These are phyloP conservation scores for Euwallacea similis DNA, from an alignment of 1,140 invertebrate species.

Conservation along the genomic window DNA sequence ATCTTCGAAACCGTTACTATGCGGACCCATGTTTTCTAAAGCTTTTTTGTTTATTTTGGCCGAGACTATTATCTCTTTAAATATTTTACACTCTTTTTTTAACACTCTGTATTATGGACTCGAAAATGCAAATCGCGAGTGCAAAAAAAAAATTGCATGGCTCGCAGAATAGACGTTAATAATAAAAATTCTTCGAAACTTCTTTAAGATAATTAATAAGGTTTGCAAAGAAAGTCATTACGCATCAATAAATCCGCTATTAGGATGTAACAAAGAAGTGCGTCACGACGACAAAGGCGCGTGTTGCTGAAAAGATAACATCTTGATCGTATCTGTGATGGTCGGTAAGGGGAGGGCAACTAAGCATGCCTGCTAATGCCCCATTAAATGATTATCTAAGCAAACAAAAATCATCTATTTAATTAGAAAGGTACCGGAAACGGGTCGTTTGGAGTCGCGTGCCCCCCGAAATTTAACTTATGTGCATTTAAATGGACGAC, in stretches of 20 bases:
- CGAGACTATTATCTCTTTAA: too few species aligned
- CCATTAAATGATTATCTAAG: slow-evolving; percentile 57
- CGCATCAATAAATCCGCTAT: neutral
- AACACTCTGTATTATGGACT: too few species aligned
- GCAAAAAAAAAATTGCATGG: too few species aligned
- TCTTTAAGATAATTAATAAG: too few species aligned
- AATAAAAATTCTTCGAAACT: too few species aligned
- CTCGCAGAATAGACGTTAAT: too few species aligned
- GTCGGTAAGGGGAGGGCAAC: slow-evolving; percentile 47
- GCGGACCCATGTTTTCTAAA: too few species aligned
- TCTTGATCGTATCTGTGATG: slow-evolving; percentile 44
- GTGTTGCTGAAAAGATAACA: slow-evolving; percentile 41
- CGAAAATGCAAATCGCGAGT: too few species aligned
- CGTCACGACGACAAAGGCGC: slow-evolving; percentile 38
- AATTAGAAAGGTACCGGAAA: slow-evolving; percentile 55
- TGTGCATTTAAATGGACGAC: slow-evolving; percentile 43
- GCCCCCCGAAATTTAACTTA: slow-evolving; percentile 43
- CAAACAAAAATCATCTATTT: slow-evolving; percentile 57
- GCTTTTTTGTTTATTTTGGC: too few species aligned
- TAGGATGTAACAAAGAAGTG: slow-evolving; percentile 6
- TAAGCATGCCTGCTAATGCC: slow-evolving; percentile 48
- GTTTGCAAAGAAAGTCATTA: neutral
- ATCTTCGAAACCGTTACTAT: too few species aligned
- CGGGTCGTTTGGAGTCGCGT: slow-evolving; percentile 49
- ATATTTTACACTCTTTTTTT: too few species aligned